Evolutionary conservation across 2,797 vertebrate genomes (phyloP).

Genomic region (Sternarchorhynchus goeldii): DNA sequence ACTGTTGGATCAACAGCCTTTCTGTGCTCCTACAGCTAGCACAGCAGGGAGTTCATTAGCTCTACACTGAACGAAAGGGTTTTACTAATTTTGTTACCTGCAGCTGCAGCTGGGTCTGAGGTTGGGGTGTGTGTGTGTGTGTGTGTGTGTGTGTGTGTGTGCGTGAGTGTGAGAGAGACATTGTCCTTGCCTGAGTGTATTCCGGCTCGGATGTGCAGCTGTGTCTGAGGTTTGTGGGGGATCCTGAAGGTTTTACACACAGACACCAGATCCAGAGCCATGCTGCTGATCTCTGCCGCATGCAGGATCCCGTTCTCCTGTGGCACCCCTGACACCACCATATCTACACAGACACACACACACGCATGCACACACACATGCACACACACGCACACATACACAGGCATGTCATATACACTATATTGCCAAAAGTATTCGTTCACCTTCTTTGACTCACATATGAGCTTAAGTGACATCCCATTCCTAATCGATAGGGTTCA

Average conservation of each 20-base stretch:
- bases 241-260: slow-evolving; percentile 83
- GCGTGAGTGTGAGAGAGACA: not conserved
- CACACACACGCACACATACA: slow-evolving; percentile 4
- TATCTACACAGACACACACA: slow-evolving; percentile 71
- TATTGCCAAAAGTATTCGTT: too few relatives aligned
- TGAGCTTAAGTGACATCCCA: too few relatives aligned
- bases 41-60: too few relatives aligned
- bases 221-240: slow-evolving; percentile 79
- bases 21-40: too few relatives aligned
- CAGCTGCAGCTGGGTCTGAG: too few relatives aligned
- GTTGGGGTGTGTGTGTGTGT: not conserved
- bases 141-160: not conserved
- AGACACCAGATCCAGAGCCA: slow-evolving; percentile 82
- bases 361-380: slow-evolving; percentile 15
- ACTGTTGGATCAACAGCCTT: too few relatives aligned
- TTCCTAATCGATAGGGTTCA: too few relatives aligned
- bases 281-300: slow-evolving; percentile 79
- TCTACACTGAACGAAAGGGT: too few relatives aligned
- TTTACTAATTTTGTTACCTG: too few relatives aligned
- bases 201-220: slow-evolving; percentile 82
- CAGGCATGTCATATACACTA: too few relatives aligned
- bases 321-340: slow-evolving; percentile 84
- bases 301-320: slow-evolving; percentile 81
- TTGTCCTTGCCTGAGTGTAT: slow-evolving; percentile 74
- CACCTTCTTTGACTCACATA: too few relatives aligned